Evolutionary conservation across 2,113 vertebrate species (phyloP).

Genomic region (Sciurus niger): DNA sequence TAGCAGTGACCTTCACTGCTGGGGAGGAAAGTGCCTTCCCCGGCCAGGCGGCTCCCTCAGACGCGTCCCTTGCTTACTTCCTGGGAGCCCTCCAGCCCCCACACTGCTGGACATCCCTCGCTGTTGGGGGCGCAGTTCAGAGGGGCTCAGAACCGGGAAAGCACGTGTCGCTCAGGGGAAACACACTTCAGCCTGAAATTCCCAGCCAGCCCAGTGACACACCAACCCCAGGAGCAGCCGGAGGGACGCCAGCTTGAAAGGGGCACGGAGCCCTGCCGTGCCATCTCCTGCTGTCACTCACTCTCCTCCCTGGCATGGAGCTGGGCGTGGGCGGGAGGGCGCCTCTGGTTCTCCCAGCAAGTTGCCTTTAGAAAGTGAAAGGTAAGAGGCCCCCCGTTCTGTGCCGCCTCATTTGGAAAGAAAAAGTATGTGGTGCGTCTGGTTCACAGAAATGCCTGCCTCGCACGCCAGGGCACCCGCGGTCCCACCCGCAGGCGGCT

Average conservation of each 20-base stretch:
- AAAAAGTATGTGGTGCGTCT: slow-evolving; percentile 31
- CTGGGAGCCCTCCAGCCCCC: neutral
- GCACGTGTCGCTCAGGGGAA: neutral
- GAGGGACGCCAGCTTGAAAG: no score
- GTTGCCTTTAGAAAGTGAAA: slow-evolving; percentile 61
- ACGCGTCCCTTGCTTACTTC: neutral
- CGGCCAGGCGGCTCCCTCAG: neutral
- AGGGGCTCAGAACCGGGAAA: slow-evolving; percentile 12
- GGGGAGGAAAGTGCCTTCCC: neutral
- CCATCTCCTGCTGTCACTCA: accelerated
- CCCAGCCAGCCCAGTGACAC: neutral
- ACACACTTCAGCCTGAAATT: neutral
- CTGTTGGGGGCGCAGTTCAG: neutral
- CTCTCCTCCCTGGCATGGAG: neutral
- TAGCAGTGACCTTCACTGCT: slow-evolving; percentile 33
- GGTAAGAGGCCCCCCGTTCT: neutral
- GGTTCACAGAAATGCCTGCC: slow-evolving; percentile 27
- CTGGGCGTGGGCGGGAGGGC: accelerated
- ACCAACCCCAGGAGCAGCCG: neutral
- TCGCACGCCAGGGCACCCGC: neutral
- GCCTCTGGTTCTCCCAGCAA: neutral
- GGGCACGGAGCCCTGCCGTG: no score
- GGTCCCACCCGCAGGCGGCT: neutral
- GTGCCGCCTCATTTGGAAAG: slow-evolving; percentile 63
- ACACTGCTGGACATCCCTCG: no score